Evolutionary conservation across 1,140 invertebrate species (phyloP).

Genomic region (Pollicipes pollicipes): DNA sequence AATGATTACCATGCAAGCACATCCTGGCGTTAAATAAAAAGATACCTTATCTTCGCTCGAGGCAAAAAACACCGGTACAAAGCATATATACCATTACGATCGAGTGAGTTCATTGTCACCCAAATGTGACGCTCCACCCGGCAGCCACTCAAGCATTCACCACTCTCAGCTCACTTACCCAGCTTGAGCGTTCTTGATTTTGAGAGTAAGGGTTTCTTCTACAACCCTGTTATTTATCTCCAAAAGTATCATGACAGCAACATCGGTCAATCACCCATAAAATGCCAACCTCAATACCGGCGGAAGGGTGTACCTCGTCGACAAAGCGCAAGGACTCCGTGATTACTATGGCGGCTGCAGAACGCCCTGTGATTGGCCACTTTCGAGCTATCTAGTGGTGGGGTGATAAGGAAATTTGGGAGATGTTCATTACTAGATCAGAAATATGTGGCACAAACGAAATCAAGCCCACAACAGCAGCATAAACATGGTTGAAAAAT

Average conservation of each 20-base stretch:
- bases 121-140: too few species aligned
- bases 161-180: constrained; percentile 78
- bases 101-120: too few species aligned
- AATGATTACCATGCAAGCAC: too few species aligned
- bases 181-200: constrained; percentile 84
- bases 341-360: neutral
- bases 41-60: too few species aligned
- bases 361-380: neutral
- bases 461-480: too few species aligned
- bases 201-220: constrained; percentile 81
- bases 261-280: neutral
- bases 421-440: too few species aligned
- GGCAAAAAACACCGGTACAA: too few species aligned
- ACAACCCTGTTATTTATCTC: constrained; percentile 98
- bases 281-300: neutral
- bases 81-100: too few species aligned
- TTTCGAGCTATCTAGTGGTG: neutral
- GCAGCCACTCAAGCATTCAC: too few species aligned
- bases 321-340: neutral
- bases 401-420: neutral
- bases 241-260: constrained; percentile 75
- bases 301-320: neutral
- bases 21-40: too few species aligned
- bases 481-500: too few species aligned
- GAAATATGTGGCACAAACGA: too few species aligned